Evolutionary conservation across 2,888 invertebrate species (phyloP), one percentile per base, ranked within the genome.

Genomic region (Scaptomyza tumidula): DNA sequence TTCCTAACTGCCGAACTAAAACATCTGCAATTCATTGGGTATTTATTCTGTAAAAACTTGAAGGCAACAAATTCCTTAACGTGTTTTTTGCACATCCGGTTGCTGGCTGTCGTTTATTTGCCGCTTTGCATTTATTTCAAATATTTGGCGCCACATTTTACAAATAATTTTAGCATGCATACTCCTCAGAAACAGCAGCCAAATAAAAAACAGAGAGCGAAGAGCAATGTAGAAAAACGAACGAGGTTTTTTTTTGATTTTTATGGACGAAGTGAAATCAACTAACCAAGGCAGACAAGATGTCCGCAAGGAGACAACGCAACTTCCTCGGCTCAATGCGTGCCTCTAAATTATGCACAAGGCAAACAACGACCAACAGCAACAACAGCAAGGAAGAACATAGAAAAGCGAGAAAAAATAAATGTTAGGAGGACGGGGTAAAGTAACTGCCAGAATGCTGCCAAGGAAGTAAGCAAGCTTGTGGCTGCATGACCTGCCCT

Each of bases 121-220:
- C 57, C 81, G 78, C 65, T 84, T 86, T 86, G 86, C 80, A 82
- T 85, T 82, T 63, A 82, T 83, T 82, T 71, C 80, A 75, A 83
- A 85, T 80, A 85, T 85, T 85, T 83, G 71, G 71, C 82, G 77
- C 71, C 71, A 77, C 80, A 77, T 80, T 85, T 78, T 69, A 63
- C 80, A 74, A 83, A 84, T 78, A 82, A 74, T 76, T 84, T 84
- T 78, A 52, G 64, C 65, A 69, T 72, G 76, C 74, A 81, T 75
- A 75, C 70, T 75, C 76, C 60, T 66, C 75, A 70, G 41, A 50
- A 71, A 73, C 46, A 64, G 66, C 39, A 41, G 27, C 45, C 39
- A 56, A 50, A 52, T 27, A 44, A 29, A 45, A 63, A 74, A 62
- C 39, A 53, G 19, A 16, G 49, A 45, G 3, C 6, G 3, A n/a